Evolutionary conservation across 2,113 vertebrate species (phyloP).

Genomic region (Machaerirhynchus nigripectus): DNA sequence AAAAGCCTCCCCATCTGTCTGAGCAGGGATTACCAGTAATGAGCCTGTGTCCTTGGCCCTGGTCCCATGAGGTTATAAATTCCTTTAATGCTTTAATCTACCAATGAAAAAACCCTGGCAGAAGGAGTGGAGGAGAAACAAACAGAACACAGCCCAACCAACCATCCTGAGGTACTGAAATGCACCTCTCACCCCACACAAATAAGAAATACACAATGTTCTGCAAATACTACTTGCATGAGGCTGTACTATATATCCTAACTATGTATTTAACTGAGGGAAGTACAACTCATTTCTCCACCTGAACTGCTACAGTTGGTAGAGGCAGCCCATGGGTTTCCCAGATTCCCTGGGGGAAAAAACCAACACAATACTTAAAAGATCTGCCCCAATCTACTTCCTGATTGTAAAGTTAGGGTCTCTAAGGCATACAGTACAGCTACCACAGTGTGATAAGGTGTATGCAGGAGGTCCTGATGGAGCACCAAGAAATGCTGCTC

Average conservation of each 20-base stretch:
- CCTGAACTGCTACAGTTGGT: neutral
- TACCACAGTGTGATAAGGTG: neutral
- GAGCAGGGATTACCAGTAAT: slow-evolving; percentile 35
- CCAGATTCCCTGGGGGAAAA: neutral
- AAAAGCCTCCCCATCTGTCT: slow-evolving; percentile 28
- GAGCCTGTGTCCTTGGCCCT: neutral
- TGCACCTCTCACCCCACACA: neutral
- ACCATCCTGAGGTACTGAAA: neutral
- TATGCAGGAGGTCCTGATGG: neutral
- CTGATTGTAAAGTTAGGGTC: fast-evolving
- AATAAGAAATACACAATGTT: neutral
- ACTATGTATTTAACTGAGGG: neutral
- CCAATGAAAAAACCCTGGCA: neutral
- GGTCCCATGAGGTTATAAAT: neutral
- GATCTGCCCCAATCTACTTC: neutral
- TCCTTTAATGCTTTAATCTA: slow-evolving; percentile 33
- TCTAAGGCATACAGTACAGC: neutral
- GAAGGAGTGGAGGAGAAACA: neutral
- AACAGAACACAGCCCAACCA: neutral
- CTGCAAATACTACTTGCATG: neutral
- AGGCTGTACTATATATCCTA: neutral
- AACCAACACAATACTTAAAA: neutral
- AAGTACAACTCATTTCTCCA: neutral
- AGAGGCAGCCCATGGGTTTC: neutral
- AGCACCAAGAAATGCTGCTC: neutral